Base-by-base conservation (phyloP, 2,113 vertebrate species). In the Tetrax tetrax region DNA sequence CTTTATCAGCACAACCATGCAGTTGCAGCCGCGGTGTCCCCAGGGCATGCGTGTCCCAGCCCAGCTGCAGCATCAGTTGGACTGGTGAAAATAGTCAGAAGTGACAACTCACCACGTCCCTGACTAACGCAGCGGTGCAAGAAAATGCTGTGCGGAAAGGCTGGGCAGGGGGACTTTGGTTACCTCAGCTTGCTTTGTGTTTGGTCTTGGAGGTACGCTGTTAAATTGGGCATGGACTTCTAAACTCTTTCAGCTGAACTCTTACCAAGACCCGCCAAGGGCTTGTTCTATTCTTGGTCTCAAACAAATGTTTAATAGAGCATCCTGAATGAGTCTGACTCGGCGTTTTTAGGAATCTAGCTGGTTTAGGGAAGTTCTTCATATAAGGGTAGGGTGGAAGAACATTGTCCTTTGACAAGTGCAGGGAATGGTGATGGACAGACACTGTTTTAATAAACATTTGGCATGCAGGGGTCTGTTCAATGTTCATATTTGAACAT, bases 41-140 rank as follows among this genome's bases (percentile, higher is more conserved):
- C 31, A 23, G 56, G 60, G 43, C 37, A 59, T 0, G 0, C 0
- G 1, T 0, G 0, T 56, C 53, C 43, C 57, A 71, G 14, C 21
- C 17, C 64, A 63, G 79, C 23, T 2, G 3, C 31, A 48, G 56
- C 71, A 47, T 86, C 61, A 4, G 16, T 3, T 43, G 47, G 74
- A 21, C 28, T 28, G 37, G 37, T 59, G 13, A 35, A 74, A 82
- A 54, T 12, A 8, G 10, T 31, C 85, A 35, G 35, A 78, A 71
- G 21, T 41, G 72, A 53, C 45, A 53, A 12, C 4, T 54, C 2
- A 12, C 14, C 57, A 45, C 15, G 18, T 31, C 47, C n/a, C 66
- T 71, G 37, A 15, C 33, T 50, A 17, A 37, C 0, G 9, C 10
- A 29, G 47, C 6, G 2, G 2, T 28, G 47, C 23, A 22, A 41